Evolutionary conservation across 2,888 invertebrate genomes (phyloP).

Genomic region (Aspidiotus destructor): DNA sequence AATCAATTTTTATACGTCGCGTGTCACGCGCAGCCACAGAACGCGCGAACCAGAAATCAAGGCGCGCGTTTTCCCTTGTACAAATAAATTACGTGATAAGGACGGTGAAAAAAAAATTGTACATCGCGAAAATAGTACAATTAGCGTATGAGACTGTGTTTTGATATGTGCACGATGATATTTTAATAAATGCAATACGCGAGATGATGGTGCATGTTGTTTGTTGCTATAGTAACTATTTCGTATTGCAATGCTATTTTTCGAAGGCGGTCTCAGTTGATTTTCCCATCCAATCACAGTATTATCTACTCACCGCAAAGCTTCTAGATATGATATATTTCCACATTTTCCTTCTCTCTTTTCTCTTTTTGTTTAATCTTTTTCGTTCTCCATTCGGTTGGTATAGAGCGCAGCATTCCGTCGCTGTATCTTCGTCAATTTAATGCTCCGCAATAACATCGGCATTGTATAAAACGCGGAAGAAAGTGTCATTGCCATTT

Average conservation of each 20-base stretch:
- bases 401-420: background rate
- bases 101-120: slow-evolving; percentile 10
- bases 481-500: too few relatives aligned
- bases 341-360: slow-evolving; percentile 15
- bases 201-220: slow-evolving; percentile 24
- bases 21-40: background rate
- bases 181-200: slow-evolving; percentile 24
- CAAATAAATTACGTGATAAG: slow-evolving; percentile 12
- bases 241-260: slow-evolving; percentile 28
- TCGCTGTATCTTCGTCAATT: too few relatives aligned
- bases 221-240: slow-evolving; percentile 22
- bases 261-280: slow-evolving; percentile 30
- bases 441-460: too few relatives aligned
- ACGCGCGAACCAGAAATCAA: background rate
- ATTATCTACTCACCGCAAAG: slow-evolving; percentile 31
- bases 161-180: slow-evolving; percentile 1
- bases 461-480: too few relatives aligned
- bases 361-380: slow-evolving; percentile 20
- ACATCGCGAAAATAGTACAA: slow-evolving; percentile 7
- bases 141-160: slow-evolving; percentile 7
- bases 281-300: slow-evolving; percentile 31
- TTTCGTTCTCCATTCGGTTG: slow-evolving; percentile 12
- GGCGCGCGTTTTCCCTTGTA: slow-evolving; percentile 2
- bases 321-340: slow-evolving; percentile 12
- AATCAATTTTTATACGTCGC: too few relatives aligned